Evolutionary conservation across 2,113 vertebrate genomes (phyloP).

Genomic region (Mesitornis unicolor): DNA sequence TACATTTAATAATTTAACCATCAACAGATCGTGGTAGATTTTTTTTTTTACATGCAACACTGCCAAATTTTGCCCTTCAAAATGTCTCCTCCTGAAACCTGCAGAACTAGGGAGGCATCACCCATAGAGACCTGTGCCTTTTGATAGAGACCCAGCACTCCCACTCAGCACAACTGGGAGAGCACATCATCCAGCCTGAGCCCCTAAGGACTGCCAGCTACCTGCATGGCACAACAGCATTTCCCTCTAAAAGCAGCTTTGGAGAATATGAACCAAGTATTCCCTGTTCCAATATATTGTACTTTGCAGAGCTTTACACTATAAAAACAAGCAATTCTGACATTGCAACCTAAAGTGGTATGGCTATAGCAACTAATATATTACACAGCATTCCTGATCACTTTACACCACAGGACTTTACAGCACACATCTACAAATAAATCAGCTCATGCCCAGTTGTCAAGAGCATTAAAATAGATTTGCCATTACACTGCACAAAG

Average conservation of each 20-base stretch:
- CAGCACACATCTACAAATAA: background rate
- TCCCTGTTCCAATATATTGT: background rate
- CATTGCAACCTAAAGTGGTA: background rate
- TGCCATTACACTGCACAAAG: background rate
- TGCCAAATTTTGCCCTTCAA: background rate
- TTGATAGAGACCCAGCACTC: background rate
- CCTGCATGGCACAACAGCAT: background rate
- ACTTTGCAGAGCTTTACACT: background rate
- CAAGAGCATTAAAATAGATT: background rate
- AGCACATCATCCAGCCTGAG: background rate
- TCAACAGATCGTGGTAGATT: background rate
- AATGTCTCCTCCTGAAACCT: background rate
- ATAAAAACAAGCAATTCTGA: background rate
- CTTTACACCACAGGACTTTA: background rate
- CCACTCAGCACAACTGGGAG: background rate
- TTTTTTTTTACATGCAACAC: background rate
- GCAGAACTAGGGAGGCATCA: background rate
- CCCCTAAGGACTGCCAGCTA: background rate
- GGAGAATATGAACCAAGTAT: background rate
- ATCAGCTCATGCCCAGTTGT: background rate
- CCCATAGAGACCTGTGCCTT: background rate
- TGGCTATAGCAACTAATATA: background rate
- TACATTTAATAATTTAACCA: background rate
- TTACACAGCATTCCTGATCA: background rate
- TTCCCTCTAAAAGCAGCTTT: background rate